A percentile compares a stretch with the other conserved stretches of the same genome.
Conservation (phyloP, 2,888 invertebrate genomes). For the Acholoe squamosa region DNA sequence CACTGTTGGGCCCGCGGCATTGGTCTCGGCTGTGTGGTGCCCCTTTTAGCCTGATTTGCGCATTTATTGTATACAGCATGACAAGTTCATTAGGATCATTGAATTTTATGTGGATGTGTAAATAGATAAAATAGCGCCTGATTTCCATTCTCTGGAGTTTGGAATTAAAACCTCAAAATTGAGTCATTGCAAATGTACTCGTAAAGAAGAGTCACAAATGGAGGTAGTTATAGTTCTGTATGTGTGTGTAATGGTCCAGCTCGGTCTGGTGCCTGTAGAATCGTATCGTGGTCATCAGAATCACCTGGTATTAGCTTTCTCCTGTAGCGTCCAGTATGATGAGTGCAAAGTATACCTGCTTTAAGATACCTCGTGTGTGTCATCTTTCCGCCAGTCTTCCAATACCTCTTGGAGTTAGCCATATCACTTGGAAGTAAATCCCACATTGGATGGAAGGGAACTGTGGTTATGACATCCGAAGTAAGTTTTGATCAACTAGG, state of each 20-base stretch:
- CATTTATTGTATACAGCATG: conserved; percentile 41
- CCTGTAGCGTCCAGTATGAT: conserved; percentile 17
- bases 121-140: conserved; percentile 30
- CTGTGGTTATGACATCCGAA: conserved; percentile 12
- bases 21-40: not conserved
- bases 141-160: conserved; percentile 22
- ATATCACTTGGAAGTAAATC: conserved; percentile 16
- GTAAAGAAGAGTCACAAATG: not conserved
- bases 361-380: conserved; percentile 41
- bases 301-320: not conserved
- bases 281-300: not conserved
- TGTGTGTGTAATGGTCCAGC: not conserved
- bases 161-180: conserved; percentile 6
- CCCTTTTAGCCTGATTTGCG: not conserved
- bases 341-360: not conserved
- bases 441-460: not conserved
- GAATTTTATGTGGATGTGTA: conserved; percentile 35
- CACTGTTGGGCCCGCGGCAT: not conserved
- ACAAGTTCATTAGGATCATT: not conserved
- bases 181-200: not conserved
- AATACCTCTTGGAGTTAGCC: conserved; percentile 53
- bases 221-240: conserved; percentile 11
- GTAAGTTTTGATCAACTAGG: not conserved
- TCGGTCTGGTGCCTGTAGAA: not conserved
- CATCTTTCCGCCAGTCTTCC: conserved; percentile 51